A percentile compares a stretch with the other conserved stretches of the same genome.
phyloP scores from a whole-genome alignment of 1,140 invertebrate species.

The Conopomorpha cramerella region DNA sequence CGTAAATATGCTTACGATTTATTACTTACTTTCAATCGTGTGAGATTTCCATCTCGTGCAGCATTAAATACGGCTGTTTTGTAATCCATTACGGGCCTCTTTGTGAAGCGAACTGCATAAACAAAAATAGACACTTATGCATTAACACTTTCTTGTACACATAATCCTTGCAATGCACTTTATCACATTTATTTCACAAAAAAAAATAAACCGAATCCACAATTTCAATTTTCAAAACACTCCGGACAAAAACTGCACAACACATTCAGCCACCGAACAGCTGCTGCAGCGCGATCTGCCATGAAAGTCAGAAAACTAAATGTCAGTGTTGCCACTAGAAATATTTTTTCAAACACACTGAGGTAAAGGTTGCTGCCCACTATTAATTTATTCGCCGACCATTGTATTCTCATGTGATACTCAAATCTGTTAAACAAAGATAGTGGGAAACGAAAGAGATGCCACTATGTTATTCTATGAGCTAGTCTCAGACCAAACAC shows the following conservation, averaged over 20 bases:
- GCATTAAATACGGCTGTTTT: constrained; percentile 56
- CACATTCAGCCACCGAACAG: constrained; percentile 27
- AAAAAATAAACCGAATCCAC: too few relatives aligned
- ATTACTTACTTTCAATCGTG: constrained; percentile 53
- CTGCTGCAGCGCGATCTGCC: constrained; percentile 32
- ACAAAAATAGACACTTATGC: constrained; percentile 36
- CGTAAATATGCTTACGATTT: too few relatives aligned
- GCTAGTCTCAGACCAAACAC: too few relatives aligned
- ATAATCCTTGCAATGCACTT: constrained; percentile 47
- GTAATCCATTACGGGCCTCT: constrained; percentile 54
- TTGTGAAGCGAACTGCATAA: constrained; percentile 24
- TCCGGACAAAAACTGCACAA: too few relatives aligned
- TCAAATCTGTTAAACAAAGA: too few relatives aligned
- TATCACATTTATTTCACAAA: constrained; percentile 20
- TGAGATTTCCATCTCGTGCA: constrained; percentile 49
- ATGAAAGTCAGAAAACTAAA: constrained; percentile 14
- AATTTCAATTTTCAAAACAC: constrained; percentile 49
- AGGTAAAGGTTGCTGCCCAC: too few relatives aligned
- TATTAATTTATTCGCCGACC: too few relatives aligned
- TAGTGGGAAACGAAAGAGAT: too few relatives aligned
- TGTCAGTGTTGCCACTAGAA: constrained; percentile 2
- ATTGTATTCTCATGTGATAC: too few relatives aligned
- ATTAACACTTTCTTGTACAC: constrained; percentile 45
- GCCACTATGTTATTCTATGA: too few relatives aligned
- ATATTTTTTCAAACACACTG: too few relatives aligned